phyloP scores from a whole-genome alignment of 2,113 vertebrate genomes.

The Rafetus swinhoei region DNA sequence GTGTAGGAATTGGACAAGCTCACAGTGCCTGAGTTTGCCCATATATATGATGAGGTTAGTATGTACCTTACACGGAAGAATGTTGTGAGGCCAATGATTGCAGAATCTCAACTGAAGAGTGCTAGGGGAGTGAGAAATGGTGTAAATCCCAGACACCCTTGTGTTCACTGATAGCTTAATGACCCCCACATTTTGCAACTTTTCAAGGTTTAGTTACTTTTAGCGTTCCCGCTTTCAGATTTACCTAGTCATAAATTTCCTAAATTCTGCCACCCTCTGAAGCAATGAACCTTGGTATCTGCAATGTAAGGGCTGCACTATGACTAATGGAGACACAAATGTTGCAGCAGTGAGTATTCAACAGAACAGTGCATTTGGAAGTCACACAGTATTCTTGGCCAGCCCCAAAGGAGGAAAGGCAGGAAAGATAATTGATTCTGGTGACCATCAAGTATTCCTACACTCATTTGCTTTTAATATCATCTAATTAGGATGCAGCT shows the following conservation, averaged over 20 bases:
- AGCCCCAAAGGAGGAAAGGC: background rate
- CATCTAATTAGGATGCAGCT: fast-evolving
- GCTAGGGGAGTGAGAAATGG: background rate
- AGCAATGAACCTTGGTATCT: background rate
- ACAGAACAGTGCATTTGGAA: background rate
- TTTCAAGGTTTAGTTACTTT: background rate
- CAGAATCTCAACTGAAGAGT: background rate
- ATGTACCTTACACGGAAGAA: fast-evolving
- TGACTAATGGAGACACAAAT: background rate
- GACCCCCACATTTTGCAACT: background rate
- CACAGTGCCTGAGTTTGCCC: background rate
- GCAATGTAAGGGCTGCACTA: background rate
- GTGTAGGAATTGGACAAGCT: too few relatives aligned
- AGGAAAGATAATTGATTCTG: fast-evolving
- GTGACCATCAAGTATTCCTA: background rate
- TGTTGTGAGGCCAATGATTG: background rate
- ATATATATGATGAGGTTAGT: background rate
- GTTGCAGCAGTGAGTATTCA: background rate
- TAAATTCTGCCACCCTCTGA: background rate
- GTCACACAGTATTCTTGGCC: background rate
- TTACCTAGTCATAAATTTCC: background rate
- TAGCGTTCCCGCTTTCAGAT: background rate
- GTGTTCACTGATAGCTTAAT: background rate
- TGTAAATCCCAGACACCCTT: background rate
- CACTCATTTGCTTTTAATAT: background rate